Conservation (phyloP, 1,140 invertebrate species). For the Marisa cornuarietis region DNA sequence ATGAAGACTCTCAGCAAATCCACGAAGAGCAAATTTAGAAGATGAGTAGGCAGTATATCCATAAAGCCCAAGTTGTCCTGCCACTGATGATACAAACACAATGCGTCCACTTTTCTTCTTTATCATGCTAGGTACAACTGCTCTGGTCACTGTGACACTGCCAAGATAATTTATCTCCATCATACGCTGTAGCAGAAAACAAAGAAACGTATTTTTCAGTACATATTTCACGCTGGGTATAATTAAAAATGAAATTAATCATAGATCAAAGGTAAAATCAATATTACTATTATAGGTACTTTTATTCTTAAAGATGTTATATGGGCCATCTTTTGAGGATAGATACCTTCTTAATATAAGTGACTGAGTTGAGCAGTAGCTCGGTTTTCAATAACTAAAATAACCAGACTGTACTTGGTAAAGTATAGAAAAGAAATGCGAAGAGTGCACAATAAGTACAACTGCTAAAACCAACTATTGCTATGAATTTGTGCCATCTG, state of each 20-base stretch:
- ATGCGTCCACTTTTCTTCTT: conserved; percentile 53
- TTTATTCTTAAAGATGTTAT: too few relatives aligned
- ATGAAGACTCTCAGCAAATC: conserved; percentile 89
- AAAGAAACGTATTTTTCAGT: background rate
- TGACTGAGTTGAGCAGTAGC: too few relatives aligned
- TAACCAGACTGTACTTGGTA: too few relatives aligned
- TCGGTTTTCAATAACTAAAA: too few relatives aligned
- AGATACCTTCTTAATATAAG: too few relatives aligned
- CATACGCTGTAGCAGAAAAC: conserved; percentile 65
- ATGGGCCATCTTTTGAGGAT: too few relatives aligned
- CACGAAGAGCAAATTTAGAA: conserved; percentile 94
- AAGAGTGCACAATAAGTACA: too few relatives aligned
- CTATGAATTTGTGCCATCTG: too few relatives aligned
- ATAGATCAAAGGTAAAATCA: background rate
- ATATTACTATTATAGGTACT: too few relatives aligned
- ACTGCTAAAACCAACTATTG: too few relatives aligned
- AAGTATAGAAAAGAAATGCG: too few relatives aligned
- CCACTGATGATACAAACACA: conserved; percentile 85
- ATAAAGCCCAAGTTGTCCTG: conserved; percentile 88
- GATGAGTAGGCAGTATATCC: conserved; percentile 91
- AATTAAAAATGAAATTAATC: background rate
- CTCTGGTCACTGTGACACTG: conserved; percentile 69
- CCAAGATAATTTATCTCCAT: conserved; percentile 69
- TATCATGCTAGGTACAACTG: conserved; percentile 70
- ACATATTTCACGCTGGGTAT: background rate